Percentiles rank a stretch among this genome's conserved stretches.
These are phyloP conservation scores for Mnemiopsis leidyi DNA, from an alignment of 37 sponge, comb jelly and placozoan genomes.

Conservation along the genomic window DNA sequence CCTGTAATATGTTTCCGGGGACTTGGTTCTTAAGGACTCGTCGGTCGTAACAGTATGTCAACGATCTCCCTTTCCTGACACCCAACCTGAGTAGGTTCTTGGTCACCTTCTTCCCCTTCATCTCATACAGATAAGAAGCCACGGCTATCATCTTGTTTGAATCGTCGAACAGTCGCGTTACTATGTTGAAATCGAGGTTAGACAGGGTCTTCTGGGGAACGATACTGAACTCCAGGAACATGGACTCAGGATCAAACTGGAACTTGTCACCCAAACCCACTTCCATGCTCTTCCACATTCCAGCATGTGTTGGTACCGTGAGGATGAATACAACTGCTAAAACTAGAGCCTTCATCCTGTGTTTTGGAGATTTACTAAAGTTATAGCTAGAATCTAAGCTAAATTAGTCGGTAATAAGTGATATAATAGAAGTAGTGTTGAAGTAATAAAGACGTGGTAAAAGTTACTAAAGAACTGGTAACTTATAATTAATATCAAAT, in stretches of 20 bases:
- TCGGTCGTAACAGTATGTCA: slow-evolving; percentile 8
- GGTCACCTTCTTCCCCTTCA: neutral
- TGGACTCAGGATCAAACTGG: neutral
- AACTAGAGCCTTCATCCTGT: neutral
- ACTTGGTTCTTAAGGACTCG: neutral
- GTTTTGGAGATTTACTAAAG: too few relatives aligned
- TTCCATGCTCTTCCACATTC: neutral
- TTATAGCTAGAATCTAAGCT: too few relatives aligned
- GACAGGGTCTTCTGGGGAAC: neutral
- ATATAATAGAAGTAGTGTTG: too few relatives aligned
- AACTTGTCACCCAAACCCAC: neutral
- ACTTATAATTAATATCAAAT: too few relatives aligned
- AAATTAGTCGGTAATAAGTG: too few relatives aligned
- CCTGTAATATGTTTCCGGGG: neutral
- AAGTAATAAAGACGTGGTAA: too few relatives aligned
- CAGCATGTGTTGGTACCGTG: neutral
- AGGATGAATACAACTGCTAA: neutral
- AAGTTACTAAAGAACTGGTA: too few relatives aligned
- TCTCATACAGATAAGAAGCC: neutral
- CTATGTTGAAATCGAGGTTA: neutral
- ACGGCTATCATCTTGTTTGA: neutral
- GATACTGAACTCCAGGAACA: neutral
- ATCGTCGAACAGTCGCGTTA: neutral
- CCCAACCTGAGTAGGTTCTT: slow-evolving; percentile 2
- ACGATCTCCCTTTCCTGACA: neutral